Base-by-base conservation (phyloP, 2,113 vertebrate genomes). In the Gobio gobio region DNA sequence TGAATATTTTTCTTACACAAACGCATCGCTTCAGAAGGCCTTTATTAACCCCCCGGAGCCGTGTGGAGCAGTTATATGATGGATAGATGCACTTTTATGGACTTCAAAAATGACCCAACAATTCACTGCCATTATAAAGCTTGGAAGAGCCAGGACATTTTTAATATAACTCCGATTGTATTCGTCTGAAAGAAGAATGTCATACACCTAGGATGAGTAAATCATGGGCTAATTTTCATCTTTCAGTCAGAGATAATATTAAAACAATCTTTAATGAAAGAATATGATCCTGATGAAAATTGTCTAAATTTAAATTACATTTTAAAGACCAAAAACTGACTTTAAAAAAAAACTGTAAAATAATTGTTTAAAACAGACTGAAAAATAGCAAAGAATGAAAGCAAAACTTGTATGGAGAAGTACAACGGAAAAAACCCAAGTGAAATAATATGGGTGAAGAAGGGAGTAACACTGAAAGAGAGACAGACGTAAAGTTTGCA, bases 391-490 rank as follows among this genome's bases (percentile, higher is more conserved):
- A 18, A 8, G 5, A 70, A 10, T 43, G 20, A 70, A 70, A 43
- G 18, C 18, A 49, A 74, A 74, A 13, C 40, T 47, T 80, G 40
- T 18, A 20, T 4, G 18, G 45, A 63, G 36, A 47, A 47, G 9
- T 2, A 49, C 22, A 66, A 49, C 26, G 4, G 26, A 26, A 45
- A 24, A 2, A 2, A 2, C n/a, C n/a, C 20, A 79, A 43, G 13
- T 20, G 51, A 56, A 54, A 43, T 68, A 56, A 26, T 6, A 18
- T 22, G 18, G 47, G 24, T n/a, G 47, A 74, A 56, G 18, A 3
- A 72, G 58, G 47, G 20, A 66, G 43, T n/a, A 61, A 20, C 51
- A 74, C 75, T 40, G 73, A 63, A 7, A 73, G 40, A 83, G 20
- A 29, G 13, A 33, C 22, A 82, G n/a, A 84, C 14, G 20, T 36